phyloP scores from a whole-genome alignment of 2,888 invertebrate genomes.

The Sinelater perroti region DNA sequence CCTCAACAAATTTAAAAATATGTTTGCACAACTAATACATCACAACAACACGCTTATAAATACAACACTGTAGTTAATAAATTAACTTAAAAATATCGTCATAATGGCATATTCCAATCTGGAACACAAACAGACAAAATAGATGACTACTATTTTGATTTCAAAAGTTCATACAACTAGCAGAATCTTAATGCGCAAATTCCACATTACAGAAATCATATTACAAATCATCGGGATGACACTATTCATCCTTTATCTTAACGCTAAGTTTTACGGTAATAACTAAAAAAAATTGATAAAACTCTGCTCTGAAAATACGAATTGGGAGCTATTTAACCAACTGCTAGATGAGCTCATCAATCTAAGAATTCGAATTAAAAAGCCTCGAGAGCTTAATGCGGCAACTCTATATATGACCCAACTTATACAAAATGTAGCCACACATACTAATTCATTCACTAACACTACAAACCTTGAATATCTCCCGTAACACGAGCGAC shows the following conservation, averaged over 20 bases:
- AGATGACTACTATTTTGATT: too few relatives aligned
- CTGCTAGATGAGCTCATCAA: not conserved
- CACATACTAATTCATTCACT: not conserved
- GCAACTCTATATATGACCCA: not conserved
- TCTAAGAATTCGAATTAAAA: not conserved
- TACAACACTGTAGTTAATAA: too few relatives aligned
- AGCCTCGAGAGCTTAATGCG: not conserved
- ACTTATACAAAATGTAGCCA: not conserved
- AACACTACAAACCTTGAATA: not conserved
- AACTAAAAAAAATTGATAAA: not conserved
- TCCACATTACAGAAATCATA: too few relatives aligned
- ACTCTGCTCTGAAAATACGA: not conserved
- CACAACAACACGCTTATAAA: too few relatives aligned
- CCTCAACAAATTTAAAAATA: too few relatives aligned
- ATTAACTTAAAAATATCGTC: too few relatives aligned
- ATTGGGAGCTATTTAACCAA: not conserved
- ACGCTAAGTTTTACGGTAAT: not conserved
- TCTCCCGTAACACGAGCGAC: not conserved
- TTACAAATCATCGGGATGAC: not conserved
- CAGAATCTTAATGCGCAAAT: too few relatives aligned
- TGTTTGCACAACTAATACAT: too few relatives aligned
- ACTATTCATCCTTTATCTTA: not conserved
- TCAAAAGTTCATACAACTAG: too few relatives aligned
- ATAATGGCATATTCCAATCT: too few relatives aligned
- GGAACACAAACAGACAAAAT: too few relatives aligned